Base-by-base conservation (phyloP, 2,113 vertebrate species). In the Pithys albifrons region DNA sequence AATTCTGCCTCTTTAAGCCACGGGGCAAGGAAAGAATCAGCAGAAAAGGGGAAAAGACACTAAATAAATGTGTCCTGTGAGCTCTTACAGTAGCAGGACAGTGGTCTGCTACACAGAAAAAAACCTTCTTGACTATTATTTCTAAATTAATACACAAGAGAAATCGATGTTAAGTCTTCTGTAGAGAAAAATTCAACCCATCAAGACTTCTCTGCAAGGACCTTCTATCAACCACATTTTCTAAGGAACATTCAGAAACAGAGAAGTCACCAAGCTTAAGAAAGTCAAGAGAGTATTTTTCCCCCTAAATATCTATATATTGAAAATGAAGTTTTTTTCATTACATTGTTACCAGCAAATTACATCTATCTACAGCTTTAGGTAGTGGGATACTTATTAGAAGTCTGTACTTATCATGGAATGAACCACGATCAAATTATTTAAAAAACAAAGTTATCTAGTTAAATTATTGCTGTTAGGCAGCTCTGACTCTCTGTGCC, bases 101-200 rank as follows among this genome's bases (percentile, higher is more conserved):
- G 9, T 48, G 55, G 65, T 66, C 55, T 73, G 46, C 51, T 48
- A 28, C 28, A 57, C 14, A 39, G 64, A 55, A 72, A 64, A 28
- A 43, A 45, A n/a, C 9, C 52, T n/a, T 43, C 39, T 31, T 31
- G 31, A 17, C 41, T 7, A 0, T 2, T 70, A 25, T 39, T 91
- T 80, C 80, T 91, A 55, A 55, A 78, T 17, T 48, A 43, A 82
- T 17, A 71, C 17, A 19, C 11, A 75, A 67, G 39, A 72, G 66
- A 78, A 48, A 39, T 13, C 19, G 15, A 29, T 31, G 13, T 24
- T 41, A 64, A 45, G 19, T 66, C 29, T 49, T 39, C n/a, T 46
- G 25, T 1, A 88, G 17, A 76, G 27, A 41, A 9, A 59, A 0
- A 1, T 6, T 70, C 10, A 35, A 5, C 39, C 48, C 4, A 13